Conservation (phyloP, 2,113 vertebrate genomes). For the Catharus fuscescens region DNA sequence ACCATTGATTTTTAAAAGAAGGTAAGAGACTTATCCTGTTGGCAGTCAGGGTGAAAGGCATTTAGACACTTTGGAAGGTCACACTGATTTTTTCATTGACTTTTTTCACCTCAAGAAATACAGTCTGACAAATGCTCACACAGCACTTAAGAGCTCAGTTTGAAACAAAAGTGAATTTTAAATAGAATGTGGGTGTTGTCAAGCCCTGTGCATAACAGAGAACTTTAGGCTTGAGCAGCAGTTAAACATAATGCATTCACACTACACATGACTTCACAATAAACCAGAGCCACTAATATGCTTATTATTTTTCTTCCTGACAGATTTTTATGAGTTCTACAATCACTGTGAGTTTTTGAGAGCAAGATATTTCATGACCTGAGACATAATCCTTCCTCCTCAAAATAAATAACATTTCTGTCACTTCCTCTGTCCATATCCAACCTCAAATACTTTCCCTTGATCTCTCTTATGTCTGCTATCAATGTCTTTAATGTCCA, state of each 20-base stretch:
- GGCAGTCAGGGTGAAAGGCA: neutral
- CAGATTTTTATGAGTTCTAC: neutral
- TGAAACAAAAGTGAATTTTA: neutral
- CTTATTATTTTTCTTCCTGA: neutral
- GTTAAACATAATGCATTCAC: neutral
- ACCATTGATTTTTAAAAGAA: neutral
- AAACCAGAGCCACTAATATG: neutral
- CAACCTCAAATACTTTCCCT: neutral
- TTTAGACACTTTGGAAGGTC: neutral
- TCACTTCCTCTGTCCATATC: neutral
- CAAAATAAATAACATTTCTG: neutral
- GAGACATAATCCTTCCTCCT: neutral
- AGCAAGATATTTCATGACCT: neutral
- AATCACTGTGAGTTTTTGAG: neutral
- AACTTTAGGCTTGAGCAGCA: neutral
- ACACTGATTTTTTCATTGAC: neutral
- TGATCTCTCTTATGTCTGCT: neutral
- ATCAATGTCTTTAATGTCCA: neutral
- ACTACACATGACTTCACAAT: neutral
- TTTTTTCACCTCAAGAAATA: neutral
- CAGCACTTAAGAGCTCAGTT: neutral
- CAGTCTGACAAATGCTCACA: neutral
- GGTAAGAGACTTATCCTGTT: neutral
- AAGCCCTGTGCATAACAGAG: neutral
- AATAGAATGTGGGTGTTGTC: neutral